Evolutionary conservation across 2,888 invertebrate genomes (phyloP).

Genomic region (Mechanitis messenoides): DNA sequence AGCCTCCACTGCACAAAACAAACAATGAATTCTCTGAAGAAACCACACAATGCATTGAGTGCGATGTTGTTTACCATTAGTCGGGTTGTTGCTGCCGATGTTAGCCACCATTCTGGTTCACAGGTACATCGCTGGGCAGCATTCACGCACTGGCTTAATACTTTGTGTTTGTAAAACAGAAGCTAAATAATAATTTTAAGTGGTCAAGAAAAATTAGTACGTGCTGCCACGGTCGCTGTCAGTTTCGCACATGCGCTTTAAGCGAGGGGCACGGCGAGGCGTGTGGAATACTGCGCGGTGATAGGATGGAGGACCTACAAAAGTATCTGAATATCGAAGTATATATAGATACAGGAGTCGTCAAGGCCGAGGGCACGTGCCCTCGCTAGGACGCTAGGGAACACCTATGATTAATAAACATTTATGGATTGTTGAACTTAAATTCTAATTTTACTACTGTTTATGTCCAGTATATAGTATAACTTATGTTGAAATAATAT

Average conservation of each 20-base stretch:
- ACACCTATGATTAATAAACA: constrained; percentile 6
- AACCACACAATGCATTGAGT: constrained; percentile 21
- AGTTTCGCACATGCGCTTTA: constrained; percentile 59
- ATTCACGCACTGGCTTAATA: constrained; percentile 19
- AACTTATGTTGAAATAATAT: neutral
- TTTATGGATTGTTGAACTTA: constrained; percentile 1
- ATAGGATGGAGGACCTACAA: constrained; percentile 60
- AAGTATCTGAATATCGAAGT: constrained; percentile 36
- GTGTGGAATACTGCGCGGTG: constrained; percentile 52
- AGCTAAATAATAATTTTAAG: constrained; percentile 12
- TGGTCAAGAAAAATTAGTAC: constrained; percentile 46
- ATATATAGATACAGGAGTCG: constrained; percentile 30
- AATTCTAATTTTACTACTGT: too few species aligned
- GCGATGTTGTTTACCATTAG: constrained; percentile 61
- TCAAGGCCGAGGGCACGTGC: constrained; percentile 65
- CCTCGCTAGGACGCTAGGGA: constrained; percentile 37
- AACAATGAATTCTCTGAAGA: constrained; percentile 25
- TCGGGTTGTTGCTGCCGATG: constrained; percentile 59
- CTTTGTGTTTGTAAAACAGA: constrained; percentile 16
- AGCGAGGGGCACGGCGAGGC: constrained; percentile 62
- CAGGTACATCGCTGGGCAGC: constrained; percentile 29
- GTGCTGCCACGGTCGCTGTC: constrained; percentile 65
- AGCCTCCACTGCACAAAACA: constrained; percentile 82
- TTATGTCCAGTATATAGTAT: too few species aligned
- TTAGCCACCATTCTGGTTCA: constrained; percentile 64